Percentiles rank a stretch among this genome's conserved stretches.
Evolutionary conservation across 2,113 vertebrate species (phyloP).

Genomic region (Dasyurus viverrinus): DNA sequence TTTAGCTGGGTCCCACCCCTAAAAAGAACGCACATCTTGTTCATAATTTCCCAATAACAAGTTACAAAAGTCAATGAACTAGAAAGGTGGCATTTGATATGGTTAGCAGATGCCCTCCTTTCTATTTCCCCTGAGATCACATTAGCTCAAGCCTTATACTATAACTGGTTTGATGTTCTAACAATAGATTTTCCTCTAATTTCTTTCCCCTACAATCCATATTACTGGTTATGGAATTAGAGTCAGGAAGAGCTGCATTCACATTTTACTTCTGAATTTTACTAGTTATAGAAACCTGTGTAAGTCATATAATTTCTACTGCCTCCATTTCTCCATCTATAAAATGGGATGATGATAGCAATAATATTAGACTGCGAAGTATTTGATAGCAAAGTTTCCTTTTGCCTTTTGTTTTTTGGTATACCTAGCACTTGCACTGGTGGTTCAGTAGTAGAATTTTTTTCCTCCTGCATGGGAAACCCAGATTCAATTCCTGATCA

Average conservation of each 20-base stretch:
- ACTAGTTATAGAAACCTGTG: background rate
- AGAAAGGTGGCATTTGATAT: background rate
- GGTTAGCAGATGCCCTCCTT: background rate
- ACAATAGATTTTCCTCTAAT: background rate
- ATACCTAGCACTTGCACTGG: background rate
- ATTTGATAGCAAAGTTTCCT: background rate
- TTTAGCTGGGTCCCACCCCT: background rate
- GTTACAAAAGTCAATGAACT: background rate
- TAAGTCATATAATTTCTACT: background rate
- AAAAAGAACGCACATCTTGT: constrained; percentile 28
- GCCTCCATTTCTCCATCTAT: background rate
- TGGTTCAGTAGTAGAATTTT: background rate
- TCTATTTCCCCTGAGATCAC: background rate
- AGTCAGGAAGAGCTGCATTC: background rate
- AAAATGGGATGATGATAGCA: background rate
- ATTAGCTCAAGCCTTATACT: background rate
- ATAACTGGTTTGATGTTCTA: background rate
- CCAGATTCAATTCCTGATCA: background rate
- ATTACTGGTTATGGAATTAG: background rate
- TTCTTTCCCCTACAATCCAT: background rate
- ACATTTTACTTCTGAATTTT: background rate
- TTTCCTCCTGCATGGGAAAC: background rate
- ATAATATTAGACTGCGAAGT: too few relatives aligned
- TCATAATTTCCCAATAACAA: constrained; percentile 28
- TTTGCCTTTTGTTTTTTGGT: background rate